Conservation (phyloP, 2,113 vertebrate genomes). For the Myodes glareolus region DNA sequence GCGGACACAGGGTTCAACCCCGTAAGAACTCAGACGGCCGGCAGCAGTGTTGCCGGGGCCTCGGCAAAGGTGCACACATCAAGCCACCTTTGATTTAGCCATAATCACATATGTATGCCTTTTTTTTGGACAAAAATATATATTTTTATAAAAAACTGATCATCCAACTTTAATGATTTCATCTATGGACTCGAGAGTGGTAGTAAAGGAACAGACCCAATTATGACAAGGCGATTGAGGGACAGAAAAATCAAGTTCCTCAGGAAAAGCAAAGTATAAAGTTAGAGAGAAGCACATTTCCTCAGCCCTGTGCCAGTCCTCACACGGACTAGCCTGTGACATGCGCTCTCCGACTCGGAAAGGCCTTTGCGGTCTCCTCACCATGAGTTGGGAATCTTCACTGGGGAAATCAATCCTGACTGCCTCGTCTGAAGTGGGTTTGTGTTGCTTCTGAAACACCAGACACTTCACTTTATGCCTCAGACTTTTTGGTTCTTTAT, state of each 20-base stretch:
- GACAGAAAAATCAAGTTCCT: conserved; percentile 88
- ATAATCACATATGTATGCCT: conserved; percentile 88
- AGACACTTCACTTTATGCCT: conserved; percentile 85
- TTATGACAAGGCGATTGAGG: conserved; percentile 85
- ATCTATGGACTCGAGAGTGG: conserved; percentile 85
- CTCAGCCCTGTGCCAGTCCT: conserved; percentile 82
- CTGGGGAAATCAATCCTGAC: conserved; percentile 79
- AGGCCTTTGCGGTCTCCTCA: conserved; percentile 78
- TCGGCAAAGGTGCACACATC: conserved; percentile 91
- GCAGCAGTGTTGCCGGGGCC: conserved; percentile 86
- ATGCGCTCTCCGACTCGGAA: conserved; percentile 81
- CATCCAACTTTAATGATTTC: conserved; percentile 87
- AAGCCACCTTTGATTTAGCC: conserved; percentile 89
- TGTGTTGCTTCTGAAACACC: conserved; percentile 78
- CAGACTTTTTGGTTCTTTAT: conserved; percentile 86
- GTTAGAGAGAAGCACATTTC: conserved; percentile 88
- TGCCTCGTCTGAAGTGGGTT: conserved; percentile 79
- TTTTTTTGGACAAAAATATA: conserved; percentile 90
- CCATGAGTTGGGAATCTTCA: conserved; percentile 73
- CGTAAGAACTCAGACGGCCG: conserved; percentile 86
- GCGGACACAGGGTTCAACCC: conserved; percentile 77
- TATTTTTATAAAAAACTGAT: conserved; percentile 92
- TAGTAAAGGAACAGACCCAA: conserved; percentile 88
- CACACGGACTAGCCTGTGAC: conserved; percentile 81
- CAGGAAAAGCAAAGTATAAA: conserved; percentile 88